Evolutionary conservation across 2,797 vertebrate species (phyloP).

Genomic region (Loris lydekkerianus): DNA sequence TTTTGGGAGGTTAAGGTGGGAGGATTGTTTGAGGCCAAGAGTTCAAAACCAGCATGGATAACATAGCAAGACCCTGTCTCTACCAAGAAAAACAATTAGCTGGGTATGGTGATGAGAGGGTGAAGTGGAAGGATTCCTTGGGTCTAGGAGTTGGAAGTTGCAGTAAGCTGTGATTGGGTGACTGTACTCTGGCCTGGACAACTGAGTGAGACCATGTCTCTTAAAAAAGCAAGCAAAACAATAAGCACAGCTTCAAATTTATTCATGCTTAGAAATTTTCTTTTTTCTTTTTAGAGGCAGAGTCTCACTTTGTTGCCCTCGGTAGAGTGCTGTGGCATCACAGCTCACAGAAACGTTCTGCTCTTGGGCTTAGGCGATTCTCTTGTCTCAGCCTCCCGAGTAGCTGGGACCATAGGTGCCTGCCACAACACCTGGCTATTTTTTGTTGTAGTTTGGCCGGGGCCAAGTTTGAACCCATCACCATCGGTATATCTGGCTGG

Average conservation of each 20-base stretch:
- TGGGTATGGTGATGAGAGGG: neutral
- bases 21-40: neutral
- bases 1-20: neutral
- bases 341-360: no score
- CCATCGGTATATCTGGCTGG: no score
- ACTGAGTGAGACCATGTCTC: neutral
- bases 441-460: no score
- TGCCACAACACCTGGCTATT: no score
- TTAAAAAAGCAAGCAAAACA: neutral
- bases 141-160: neutral
- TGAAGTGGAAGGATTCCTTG: neutral
- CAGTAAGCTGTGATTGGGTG: neutral
- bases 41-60: neutral
- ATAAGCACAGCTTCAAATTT: neutral
- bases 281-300: no score
- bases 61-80: neutral
- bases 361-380: no score
- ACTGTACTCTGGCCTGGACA: neutral
- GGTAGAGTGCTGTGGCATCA: no score
- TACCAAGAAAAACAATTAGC: neutral
- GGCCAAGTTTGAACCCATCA: no score
- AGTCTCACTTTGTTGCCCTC: no score
- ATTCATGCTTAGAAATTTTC: neutral
- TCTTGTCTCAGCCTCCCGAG: no score
- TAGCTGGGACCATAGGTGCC: no score